Percentiles rank a stretch among this genome's conserved stretches.
These are phyloP conservation scores for Luscinia luscinia DNA, from an alignment of 2,797 vertebrate species.

Conservation along the genomic window DNA sequence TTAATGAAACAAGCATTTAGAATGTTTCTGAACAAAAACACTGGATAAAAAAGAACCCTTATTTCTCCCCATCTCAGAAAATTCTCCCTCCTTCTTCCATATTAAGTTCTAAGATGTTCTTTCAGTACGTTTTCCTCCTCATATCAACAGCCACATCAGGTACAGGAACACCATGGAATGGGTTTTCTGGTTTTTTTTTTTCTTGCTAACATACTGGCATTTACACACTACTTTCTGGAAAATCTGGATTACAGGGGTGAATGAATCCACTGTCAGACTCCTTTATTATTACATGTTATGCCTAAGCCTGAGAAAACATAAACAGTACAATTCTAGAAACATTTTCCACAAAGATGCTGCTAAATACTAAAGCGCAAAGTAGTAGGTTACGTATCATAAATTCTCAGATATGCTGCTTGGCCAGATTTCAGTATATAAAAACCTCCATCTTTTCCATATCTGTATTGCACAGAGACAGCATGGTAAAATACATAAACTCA, in stretches of 20 bases:
- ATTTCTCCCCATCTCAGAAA: neutral
- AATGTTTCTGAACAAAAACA: neutral
- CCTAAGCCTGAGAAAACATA: slow-evolving; percentile 46
- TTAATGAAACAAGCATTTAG: neutral
- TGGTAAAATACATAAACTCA: neutral
- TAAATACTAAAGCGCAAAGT: slow-evolving; percentile 35
- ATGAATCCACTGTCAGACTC: neutral
- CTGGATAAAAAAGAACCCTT: neutral
- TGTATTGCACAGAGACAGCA: slow-evolving; percentile 9
- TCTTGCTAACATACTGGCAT: neutral
- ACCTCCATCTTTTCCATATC: neutral
- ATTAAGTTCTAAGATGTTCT: neutral
- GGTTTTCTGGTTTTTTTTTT: neutral
- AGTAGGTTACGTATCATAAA: neutral
- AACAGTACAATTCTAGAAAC: slow-evolving; percentile 52
- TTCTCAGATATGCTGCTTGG: slow-evolving; percentile 46
- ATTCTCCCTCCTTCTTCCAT: neutral
- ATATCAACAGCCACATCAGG: neutral
- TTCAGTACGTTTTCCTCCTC: neutral
- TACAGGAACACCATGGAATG: neutral
- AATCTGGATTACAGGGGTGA: neutral
- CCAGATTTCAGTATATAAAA: neutral
- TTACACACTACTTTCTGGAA: neutral
- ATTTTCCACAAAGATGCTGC: neutral
- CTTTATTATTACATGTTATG: neutral